phyloP scores from a whole-genome alignment of 2,888 invertebrate species.

The Helicoverpa assulta region DNA sequence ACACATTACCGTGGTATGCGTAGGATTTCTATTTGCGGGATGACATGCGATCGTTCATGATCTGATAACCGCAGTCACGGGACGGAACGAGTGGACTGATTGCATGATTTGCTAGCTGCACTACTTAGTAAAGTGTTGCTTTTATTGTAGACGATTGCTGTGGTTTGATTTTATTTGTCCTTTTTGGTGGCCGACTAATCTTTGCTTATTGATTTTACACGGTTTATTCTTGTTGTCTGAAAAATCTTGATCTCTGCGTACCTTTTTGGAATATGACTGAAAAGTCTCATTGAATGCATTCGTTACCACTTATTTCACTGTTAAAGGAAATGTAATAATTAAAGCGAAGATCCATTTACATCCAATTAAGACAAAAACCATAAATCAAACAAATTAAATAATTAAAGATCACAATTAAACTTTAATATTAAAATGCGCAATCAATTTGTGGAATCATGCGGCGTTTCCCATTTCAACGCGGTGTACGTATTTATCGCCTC shows the following conservation, averaged over 20 bases:
- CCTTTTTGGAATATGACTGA: too few species aligned
- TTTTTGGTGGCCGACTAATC: neutral
- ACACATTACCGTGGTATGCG: slow-evolving; percentile 53
- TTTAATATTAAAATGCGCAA: slow-evolving; percentile 60
- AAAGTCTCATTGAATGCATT: too few species aligned
- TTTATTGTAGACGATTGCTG: slow-evolving; percentile 25
- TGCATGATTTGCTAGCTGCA: slow-evolving; percentile 57
- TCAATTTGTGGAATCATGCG: slow-evolving; percentile 66
- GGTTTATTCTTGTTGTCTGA: neutral
- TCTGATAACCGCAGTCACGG: slow-evolving; percentile 70
- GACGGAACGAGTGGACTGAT: slow-evolving; percentile 63
- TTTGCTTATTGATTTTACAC: neutral
- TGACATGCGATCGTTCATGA: slow-evolving; percentile 76
- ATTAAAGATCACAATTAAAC: slow-evolving; percentile 33
- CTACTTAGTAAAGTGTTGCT: slow-evolving; percentile 49
- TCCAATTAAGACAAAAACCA: too few species aligned
- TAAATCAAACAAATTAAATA: slow-evolving; percentile 8
- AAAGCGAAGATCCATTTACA: too few species aligned
- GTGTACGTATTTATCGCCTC: slow-evolving; percentile 65
- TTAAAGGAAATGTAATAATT: too few species aligned
- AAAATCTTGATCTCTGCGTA: too few species aligned
- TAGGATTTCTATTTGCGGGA: slow-evolving; percentile 73
- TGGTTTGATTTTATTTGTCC: neutral
- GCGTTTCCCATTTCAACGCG: slow-evolving; percentile 61
- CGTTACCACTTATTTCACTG: too few species aligned